Base-by-base conservation (phyloP, 2,888 invertebrate genomes). In the Parnassius smintheus region DNA sequence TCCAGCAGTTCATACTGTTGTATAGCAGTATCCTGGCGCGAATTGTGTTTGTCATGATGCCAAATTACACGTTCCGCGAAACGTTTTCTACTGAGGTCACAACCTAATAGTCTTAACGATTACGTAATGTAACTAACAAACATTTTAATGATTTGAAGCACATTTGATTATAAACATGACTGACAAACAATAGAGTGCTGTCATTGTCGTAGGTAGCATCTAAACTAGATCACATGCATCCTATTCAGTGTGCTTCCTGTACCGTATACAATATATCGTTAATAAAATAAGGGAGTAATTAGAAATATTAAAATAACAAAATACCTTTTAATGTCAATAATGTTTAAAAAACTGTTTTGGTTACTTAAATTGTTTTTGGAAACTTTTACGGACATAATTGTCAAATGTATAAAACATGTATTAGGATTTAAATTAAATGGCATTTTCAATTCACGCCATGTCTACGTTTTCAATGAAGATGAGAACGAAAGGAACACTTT, bases 121-220 rank as follows among this genome's bases (percentile, higher is more conserved):
- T 61, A 25, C 56, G 51, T 61, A 55, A 61, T 56, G 56, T 56
- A 51, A 50, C 18, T 44, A 35, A 41, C 52, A 61, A 61, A 56
- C 61, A 61, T 18, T 56, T 61, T 50, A 25, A 54, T 46, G 53
- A 35, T 42, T 44, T 9, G 44, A 51, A n/a, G n/a, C 46, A n/a
- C 11, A 46, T n/a, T n/a, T 44, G 55, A 50, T 56, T 61, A 55
- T 50, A 61, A 55, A 55, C 51, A 56, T 61, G 35, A 22, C 35
- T 7, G 18, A 12, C 35, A 13, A 56, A 61, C 61, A 61, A 61
- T 61, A 51, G 61, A 51, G 7, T 46, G 51, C 46, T 12, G 25
- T 56, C 56, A 56, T 56, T 46, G 12, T 18, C 12, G 42, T 35
- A 13, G 45, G 41, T 35, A 56, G 25, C 13, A 41, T 49, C 25